Evolutionary conservation across 2,888 invertebrate genomes (phyloP).

Genomic region (Drosophila nr. perissopoda): DNA sequence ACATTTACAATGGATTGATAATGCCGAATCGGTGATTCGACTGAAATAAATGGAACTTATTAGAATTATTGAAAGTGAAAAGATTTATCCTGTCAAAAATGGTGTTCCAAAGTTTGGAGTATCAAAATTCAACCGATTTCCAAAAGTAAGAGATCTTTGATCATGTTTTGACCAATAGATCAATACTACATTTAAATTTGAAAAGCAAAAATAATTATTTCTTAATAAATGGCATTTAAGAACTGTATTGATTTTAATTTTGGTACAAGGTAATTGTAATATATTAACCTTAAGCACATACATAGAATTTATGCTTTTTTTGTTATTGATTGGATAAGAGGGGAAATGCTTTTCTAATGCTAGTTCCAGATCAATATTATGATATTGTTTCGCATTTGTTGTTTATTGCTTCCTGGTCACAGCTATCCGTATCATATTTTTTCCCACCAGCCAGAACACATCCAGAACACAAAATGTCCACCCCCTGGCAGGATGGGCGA

Average conservation of each 20-base stretch:
- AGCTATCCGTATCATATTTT: slow-evolving; percentile 64
- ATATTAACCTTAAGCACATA: background rate
- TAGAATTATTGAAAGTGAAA: background rate
- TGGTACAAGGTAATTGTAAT: background rate
- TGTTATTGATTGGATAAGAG: slow-evolving; percentile 7
- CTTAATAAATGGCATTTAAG: too few species aligned
- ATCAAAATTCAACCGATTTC: background rate
- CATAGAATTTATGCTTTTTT: background rate
- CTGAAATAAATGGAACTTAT: background rate
- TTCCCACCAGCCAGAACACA: slow-evolving; percentile 59
- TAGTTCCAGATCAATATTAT: slow-evolving; percentile 46
- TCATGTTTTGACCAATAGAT: background rate
- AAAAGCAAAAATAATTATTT: too few species aligned
- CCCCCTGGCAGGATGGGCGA: slow-evolving; percentile 39
- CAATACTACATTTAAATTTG: background rate
- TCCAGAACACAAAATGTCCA: slow-evolving; percentile 20
- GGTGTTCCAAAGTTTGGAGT: background rate
- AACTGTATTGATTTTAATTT: background rate
- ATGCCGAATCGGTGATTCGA: slow-evolving; percentile 4
- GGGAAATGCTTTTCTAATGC: slow-evolving; percentile 4
- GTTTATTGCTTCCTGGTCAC: slow-evolving; percentile 67
- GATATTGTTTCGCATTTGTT: slow-evolving; percentile 68
- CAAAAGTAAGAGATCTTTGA: background rate
- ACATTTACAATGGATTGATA: slow-evolving; percentile 13
- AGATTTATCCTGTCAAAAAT: background rate